phyloP scores from a whole-genome alignment of 2,888 invertebrate species.

The Dryobotodes eremita region DNA sequence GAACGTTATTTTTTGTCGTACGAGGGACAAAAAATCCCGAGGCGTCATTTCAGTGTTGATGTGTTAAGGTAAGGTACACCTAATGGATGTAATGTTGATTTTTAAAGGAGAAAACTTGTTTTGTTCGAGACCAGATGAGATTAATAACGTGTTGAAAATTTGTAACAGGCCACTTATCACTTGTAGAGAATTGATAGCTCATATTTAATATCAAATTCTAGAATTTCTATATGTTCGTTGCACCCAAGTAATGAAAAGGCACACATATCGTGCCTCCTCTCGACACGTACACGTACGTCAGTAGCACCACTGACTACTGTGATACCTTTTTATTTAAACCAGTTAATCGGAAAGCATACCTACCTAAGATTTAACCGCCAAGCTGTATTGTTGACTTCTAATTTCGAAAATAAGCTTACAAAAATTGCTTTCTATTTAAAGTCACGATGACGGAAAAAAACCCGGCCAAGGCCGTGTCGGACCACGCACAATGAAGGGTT shows the following conservation, averaged over 20 bases:
- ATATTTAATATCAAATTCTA: background rate
- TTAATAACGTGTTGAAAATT: background rate
- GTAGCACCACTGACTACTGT: background rate
- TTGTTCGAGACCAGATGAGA: background rate
- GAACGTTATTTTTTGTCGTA: constrained; percentile 62
- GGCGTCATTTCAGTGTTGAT: constrained; percentile 52
- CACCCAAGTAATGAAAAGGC: background rate
- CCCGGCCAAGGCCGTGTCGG: too few relatives aligned
- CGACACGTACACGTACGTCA: background rate
- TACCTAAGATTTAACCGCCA: background rate
- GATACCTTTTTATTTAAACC: background rate
- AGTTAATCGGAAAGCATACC: background rate
- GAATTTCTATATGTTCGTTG: background rate
- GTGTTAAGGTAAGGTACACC: constrained; percentile 30
- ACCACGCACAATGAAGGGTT: background rate
- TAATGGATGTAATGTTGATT: background rate
- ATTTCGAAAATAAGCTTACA: background rate
- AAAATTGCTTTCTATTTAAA: background rate
- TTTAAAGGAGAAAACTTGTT: background rate
- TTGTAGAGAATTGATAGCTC: background rate
- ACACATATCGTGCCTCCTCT: background rate
- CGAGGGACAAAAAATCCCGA: constrained; percentile 45
- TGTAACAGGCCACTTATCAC: background rate
- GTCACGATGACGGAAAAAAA: background rate
- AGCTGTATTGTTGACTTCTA: background rate